These are phyloP conservation scores for Noctua janthina DNA, from an alignment of 2,888 invertebrate species.

Conservation along the genomic window DNA sequence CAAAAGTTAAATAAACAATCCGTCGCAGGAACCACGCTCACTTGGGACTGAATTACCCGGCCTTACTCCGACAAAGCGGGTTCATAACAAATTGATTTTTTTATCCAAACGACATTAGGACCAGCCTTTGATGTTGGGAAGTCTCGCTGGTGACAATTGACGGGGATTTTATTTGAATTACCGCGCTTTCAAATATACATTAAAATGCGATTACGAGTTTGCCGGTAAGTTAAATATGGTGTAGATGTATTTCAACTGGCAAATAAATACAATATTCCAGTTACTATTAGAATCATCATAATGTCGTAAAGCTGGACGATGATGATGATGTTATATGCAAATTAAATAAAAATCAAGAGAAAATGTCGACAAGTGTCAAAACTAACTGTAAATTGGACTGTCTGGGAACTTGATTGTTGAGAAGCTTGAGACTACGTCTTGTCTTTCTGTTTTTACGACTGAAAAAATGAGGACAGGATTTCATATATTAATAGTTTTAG, in stretches of 20 bases:
- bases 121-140: constrained; percentile 64
- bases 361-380: constrained; percentile 3
- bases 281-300: constrained; percentile 38
- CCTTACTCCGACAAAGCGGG: constrained; percentile 69
- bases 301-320: constrained; percentile 15
- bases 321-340: constrained; percentile 46
- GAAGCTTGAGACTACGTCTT: neutral
- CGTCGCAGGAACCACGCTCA: constrained; percentile 84
- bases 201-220: constrained; percentile 68
- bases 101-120: constrained; percentile 73
- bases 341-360: constrained; percentile 54
- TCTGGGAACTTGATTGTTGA: neutral
- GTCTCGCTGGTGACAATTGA: constrained; percentile 66
- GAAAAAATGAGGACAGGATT: neutral
- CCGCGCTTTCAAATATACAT: constrained; percentile 68
- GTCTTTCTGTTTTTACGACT: neutral
- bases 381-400: neutral
- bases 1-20: constrained; percentile 75
- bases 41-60: constrained; percentile 82
- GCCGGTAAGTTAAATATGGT: constrained; percentile 56
- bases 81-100: constrained; percentile 84
- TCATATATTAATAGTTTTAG: neutral
- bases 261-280: constrained; percentile 60
- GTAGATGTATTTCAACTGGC: constrained; percentile 61
- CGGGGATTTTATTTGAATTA: constrained; percentile 70